Conservation (phyloP, 2,113 vertebrate genomes). For the Siphamia tubifer region DNA sequence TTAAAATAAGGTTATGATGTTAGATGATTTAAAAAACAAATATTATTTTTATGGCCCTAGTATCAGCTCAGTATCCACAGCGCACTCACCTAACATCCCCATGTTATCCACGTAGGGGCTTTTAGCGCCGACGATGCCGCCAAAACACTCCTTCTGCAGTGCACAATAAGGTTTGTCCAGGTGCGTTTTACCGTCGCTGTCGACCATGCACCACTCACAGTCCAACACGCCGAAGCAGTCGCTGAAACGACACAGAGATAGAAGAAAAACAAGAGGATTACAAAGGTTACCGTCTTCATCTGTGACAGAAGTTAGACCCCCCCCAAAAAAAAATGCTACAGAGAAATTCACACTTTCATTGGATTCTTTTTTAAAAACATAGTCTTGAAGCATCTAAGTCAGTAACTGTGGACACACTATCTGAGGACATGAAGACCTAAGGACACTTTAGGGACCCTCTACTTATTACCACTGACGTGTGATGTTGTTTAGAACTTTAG, state of each 20-base stretch:
- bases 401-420: too few species aligned
- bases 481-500: too few species aligned
- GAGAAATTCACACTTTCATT: too few species aligned
- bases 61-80: not conserved
- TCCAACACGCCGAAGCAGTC: constrained; percentile 97
- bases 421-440: too few species aligned
- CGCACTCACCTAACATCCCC: constrained; percentile 86
- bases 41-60: not conserved
- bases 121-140: constrained; percentile 96
- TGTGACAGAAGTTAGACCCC: too few species aligned
- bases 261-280: too few species aligned
- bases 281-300: too few species aligned
- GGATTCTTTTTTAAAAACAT: too few species aligned
- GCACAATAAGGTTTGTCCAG: constrained; percentile 96
- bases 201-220: constrained; percentile 98
- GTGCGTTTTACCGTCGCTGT: constrained; percentile 95
- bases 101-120: constrained; percentile 93
- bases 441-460: too few species aligned
- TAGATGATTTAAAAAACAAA: not conserved
- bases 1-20: not conserved
- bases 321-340: too few species aligned
- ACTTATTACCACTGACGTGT: too few species aligned
- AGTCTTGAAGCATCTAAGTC: too few species aligned
- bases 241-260: constrained; percentile 67
- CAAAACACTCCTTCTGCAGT: constrained; percentile 97